Evolutionary conservation across 2,888 invertebrate species (phyloP), one percentile per base, ranked within the genome.

Genomic region (Platycheirus albimanus): DNA sequence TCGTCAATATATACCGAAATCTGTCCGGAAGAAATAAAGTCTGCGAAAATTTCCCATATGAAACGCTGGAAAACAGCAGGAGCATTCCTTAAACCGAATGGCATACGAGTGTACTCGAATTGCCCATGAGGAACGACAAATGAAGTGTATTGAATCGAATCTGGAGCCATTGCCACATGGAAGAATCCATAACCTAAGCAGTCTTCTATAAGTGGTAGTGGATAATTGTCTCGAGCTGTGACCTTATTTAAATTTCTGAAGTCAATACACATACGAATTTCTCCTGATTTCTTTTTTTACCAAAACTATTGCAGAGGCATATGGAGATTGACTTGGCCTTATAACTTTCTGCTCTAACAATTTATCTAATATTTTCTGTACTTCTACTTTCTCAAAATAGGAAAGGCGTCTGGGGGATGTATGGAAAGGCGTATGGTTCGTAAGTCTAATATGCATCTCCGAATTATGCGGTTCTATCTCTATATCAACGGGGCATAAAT

Each of bases 41-140:
- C 47, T 5, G 30, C 19, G 4, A 74, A 74, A 36, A 74, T 64
- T 7, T 30, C 17, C 8, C 11, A 52, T 28, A 66, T 75, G 36
- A 45, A 75, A n/a, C 67, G 30, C 19, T 69, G 56, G 20, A 80
- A 80, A 10, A 58, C 66, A 6, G 71, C 45, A 7, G 83, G 58
- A 0, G 51, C 58, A 47, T 72, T 78, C 8, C 49, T 64, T 5
- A 77, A 38, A 1, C 77, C 83, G 33, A 85, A 85, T 7, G 83
- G 83, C 84, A 85, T 71, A 19, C 52, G 17, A 0, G 52, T 13
- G 3, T 69, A 81, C 20, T 67, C 80, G 47, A n/a, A 84, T 10
- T 85, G 83, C 7, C 85, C 83, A 20, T 72, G 15, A 17, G 78
- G 80, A 7, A 83, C 80, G 3, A 85, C 85, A 52, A 85, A 85